Base-by-base conservation (phyloP, 2,888 invertebrate genomes). In the Amaurobius ferox region DNA sequence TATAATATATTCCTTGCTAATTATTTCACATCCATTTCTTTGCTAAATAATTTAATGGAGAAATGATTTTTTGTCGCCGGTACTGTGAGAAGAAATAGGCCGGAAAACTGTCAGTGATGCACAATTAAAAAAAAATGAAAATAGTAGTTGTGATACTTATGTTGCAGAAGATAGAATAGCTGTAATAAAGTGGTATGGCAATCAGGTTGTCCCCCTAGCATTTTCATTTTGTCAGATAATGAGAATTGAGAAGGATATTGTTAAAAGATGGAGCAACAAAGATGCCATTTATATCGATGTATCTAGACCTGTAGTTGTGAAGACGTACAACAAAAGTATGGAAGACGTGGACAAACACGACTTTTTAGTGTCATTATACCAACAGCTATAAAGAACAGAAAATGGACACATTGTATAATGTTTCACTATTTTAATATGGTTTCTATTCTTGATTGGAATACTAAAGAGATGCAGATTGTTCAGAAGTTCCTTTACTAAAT, bases 1-100 rank as follows among this genome's bases (percentile, higher is more conserved):
- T 64, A 64, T 64, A 64, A 64, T 13, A 9, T 61, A 61, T 61
- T 19, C n/a, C n/a, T 61, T 61, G 61, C 7, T 61, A 61, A 61
- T 23, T 64, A 29, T 64, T 64, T 29, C 23, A 64, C 64, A 19
- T 26, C 64, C 30, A 64, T 64, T 64, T n/a, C 5, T 26, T 30
- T 64, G 6, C n/a, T 64, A 26, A 29, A 64, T 64, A 61, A 61
- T 19, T 23, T 61, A 19, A 7, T 61, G n/a, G 61, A 61, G n/a
- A 61, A 61, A 61, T 19, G 30, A 64, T n/a, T 19, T 64, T 64
- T 64, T 23, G 64, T n/a, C 6, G 64, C 64, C 11, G 64, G 64
- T 9, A 64, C 64, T 64, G 29, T 64, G 5, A 9, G 64, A 30
- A 64, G 23, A 64, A 64, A 64, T 28, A 26, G 64, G 30, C 16